These are phyloP conservation scores for Lethocerus indicus DNA, from an alignment of 1,140 invertebrate species.

Conservation along the genomic window DNA sequence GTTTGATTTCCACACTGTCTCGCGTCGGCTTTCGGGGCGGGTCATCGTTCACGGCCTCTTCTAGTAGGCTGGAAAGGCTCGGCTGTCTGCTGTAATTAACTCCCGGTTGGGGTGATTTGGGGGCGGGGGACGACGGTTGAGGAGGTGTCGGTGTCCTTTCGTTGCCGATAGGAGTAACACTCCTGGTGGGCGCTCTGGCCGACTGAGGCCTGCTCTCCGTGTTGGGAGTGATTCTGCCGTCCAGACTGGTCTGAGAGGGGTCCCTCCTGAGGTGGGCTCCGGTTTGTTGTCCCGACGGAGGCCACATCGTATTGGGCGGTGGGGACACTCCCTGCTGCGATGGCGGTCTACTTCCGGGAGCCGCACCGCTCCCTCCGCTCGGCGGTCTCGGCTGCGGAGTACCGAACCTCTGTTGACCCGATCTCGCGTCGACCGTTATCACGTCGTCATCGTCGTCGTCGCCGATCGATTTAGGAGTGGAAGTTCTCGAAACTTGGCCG, in stretches of 20 bases:
- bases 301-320: not conserved
- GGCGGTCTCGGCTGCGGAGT: too few species aligned
- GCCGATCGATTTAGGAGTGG: too few species aligned
- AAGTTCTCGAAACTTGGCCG: too few species aligned
- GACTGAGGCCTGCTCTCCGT: not conserved
- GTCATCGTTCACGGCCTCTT: not conserved
- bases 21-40: not conserved
- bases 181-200: not conserved
- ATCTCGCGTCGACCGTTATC: too few species aligned
- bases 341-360: too few species aligned
- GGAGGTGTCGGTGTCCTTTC: not conserved
- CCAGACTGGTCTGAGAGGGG: not conserved
- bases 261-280: not conserved
- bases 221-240: not conserved
- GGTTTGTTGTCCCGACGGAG: not conserved
- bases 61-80: not conserved
- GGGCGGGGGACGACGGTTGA: not conserved
- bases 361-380: too few species aligned
- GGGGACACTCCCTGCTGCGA: slow-evolving; percentile 2
- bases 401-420: too few species aligned
- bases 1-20: not conserved
- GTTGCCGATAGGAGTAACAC: too few species aligned
- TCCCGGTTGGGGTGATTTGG: not conserved
- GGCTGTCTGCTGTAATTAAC: not conserved
- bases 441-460: too few species aligned